Base-by-base conservation (phyloP, 2,797 vertebrate genomes). In the Nannoperca obscura region DNA sequence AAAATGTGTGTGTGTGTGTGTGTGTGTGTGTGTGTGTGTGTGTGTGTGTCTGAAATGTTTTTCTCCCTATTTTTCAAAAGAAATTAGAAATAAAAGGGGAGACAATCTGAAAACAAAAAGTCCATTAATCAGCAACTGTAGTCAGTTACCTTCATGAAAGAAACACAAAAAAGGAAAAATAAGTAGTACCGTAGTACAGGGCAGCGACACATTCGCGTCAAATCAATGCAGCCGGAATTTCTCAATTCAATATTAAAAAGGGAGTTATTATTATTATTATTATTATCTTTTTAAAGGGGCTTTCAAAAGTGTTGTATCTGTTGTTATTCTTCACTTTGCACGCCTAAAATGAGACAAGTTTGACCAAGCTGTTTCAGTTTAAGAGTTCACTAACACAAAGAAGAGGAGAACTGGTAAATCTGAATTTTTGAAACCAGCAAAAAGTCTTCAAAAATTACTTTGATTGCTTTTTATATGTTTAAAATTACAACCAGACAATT, bases 11-110 rank as follows among this genome's bases (percentile, higher is more conserved):
- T 27, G 24, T 27, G 24, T 27, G 24, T 1, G 24, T 27, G 24
- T 27, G 24, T 27, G 24, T 27, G 24, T 27, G 32, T 72, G 71
- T 27, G 50, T 32, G 58, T 40, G 32, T 44, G 49, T 46, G 55
- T 74, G 22, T 42, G 46, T 72, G 68, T 78, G 47, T 58, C 30
- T 70, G 30, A 60, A 32, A 38, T 62, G 63, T 60, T 66, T 74
- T 46, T 30, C n/a, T 74, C n/a, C 27, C 11, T 13, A 13, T 50
- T 17, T 66, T 63, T 74, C 5, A 42, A 65, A 11, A 70, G 55
- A 4, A 60, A 47, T 57, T 15, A 61, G 53, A 66, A 75, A 60
- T 44, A 71, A 58, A 60, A 55, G 7, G 0, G 34, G n/a, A 57
- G 4, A 67, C 59, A 64, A 15, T n/a, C 7, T 1, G 10, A 8